Evolutionary conservation across 1,140 invertebrate species (phyloP), one percentile per base, ranked within the genome.

Genomic region (Meteorus sp.): DNA sequence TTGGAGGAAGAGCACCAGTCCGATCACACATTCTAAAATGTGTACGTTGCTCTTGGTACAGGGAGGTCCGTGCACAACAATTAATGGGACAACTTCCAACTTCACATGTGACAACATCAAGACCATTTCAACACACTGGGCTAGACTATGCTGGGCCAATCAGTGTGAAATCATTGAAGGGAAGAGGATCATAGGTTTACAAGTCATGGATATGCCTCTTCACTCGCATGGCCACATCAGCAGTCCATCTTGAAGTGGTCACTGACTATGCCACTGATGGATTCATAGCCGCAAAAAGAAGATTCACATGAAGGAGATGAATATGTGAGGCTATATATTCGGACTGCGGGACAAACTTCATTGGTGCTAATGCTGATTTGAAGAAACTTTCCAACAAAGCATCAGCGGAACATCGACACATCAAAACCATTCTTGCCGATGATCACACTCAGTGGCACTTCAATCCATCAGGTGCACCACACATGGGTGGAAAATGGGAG

Each of bases 171-270:
- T 11, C 43, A 0, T 23, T 15, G 4, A 7, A 23, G n/a, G 43
- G 43, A 11, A 5, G 60, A 13, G 52, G 45, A 2, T 7, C 48
- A 0, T 33, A 50, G 8, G 2, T 31, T 0, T 39, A 45, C 3
- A 76, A 77, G 52, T 31, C 54, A 0, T 74, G 70, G 20, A 63
- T 72, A 1, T 48, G 45, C 11, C 2, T 77, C 4, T 72, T 70
- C 47, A 58, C 66, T 2, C 72, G 72, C 56, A 43, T 66, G n/a
- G 22, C 60, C 0, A 64, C 62, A 0, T 39, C 58, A 19, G 68
- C 70, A 0, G 54, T 71, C 1, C 66, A n/a, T n/a, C n/a, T n/a
- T n/a, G n/a, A n/a, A n/a, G n/a, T n/a, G n/a, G n/a, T n/a, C n/a
- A n/a, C n/a, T 19, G 64, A 64, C 60, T 43, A 65, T 4, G 25